Evolutionary conservation across 2,113 vertebrate genomes (phyloP).

Genomic region (Manacus vitellinus): DNA sequence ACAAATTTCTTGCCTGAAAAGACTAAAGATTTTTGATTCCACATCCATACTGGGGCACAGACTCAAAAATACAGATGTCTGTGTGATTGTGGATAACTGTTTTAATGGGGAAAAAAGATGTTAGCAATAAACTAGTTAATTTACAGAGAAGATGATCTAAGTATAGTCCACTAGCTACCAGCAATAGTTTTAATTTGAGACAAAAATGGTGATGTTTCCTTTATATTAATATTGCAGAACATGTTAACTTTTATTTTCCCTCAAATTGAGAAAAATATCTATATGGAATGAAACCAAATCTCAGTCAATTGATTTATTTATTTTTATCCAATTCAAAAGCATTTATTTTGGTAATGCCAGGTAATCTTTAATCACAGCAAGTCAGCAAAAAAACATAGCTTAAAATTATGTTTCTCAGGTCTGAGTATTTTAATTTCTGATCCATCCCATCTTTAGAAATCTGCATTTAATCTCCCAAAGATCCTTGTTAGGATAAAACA

Average conservation of each 20-base stretch:
- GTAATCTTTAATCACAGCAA: neutral
- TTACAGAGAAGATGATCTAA: neutral
- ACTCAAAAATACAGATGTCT: neutral
- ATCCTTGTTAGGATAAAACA: neutral
- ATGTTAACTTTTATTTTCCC: neutral
- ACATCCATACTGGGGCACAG: too few relatives aligned
- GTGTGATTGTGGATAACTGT: neutral
- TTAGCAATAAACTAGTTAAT: neutral
- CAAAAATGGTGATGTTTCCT: rapidly evolving
- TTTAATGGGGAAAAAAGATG: neutral
- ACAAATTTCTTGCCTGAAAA: neutral
- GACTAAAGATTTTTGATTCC: neutral
- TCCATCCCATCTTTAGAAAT: neutral
- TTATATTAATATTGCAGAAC: neutral
- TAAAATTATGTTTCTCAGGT: neutral
- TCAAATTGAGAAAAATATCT: neutral
- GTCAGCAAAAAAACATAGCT: rapidly evolving
- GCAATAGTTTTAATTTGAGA: neutral
- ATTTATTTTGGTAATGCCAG: neutral
- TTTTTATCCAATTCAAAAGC: neutral
- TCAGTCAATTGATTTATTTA: neutral
- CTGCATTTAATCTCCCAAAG: neutral
- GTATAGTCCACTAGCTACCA: neutral
- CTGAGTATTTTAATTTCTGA: neutral
- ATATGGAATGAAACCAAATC: rapidly evolving